A percentile compares a stretch with the other conserved stretches of the same genome.
Conservation (phyloP, 2,888 invertebrate species). For the Busseola fusca region DNA sequence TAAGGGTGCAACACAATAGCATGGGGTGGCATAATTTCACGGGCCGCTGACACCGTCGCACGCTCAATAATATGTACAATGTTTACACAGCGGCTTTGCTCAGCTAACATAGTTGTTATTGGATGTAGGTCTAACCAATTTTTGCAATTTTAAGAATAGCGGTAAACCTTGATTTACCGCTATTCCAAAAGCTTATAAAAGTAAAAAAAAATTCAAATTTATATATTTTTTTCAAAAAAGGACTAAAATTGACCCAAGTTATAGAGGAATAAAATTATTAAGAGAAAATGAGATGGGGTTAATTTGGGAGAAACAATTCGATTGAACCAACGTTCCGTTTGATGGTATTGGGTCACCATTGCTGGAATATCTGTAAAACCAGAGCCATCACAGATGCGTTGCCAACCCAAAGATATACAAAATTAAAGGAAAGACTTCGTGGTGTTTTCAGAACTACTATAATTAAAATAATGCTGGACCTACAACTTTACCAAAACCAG, state of each 20-base stretch:
- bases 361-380: neutral
- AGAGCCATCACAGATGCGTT: neutral
- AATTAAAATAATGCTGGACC: neutral
- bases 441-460: neutral
- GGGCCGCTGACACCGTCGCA: constrained; percentile 74
- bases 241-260: neutral
- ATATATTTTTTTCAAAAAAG: neutral
- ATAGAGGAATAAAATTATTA: neutral
- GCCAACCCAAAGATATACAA: neutral
- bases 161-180: neutral
- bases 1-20: constrained; percentile 79
- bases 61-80: constrained; percentile 81
- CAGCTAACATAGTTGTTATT: constrained; percentile 47
- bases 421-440: neutral
- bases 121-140: constrained; percentile 24
- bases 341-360: neutral
- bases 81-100: constrained; percentile 77
- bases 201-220: no score
- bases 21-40: constrained; percentile 84
- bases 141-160: constrained; percentile 22
- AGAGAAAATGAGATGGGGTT: neutral
- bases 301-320: neutral
- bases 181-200: no score
- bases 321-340: no score
- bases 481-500: neutral